These are phyloP conservation scores for Micromussa lordhowensis DNA, from an alignment of 92 coral and sea anemone species.

Conservation along the genomic window DNA sequence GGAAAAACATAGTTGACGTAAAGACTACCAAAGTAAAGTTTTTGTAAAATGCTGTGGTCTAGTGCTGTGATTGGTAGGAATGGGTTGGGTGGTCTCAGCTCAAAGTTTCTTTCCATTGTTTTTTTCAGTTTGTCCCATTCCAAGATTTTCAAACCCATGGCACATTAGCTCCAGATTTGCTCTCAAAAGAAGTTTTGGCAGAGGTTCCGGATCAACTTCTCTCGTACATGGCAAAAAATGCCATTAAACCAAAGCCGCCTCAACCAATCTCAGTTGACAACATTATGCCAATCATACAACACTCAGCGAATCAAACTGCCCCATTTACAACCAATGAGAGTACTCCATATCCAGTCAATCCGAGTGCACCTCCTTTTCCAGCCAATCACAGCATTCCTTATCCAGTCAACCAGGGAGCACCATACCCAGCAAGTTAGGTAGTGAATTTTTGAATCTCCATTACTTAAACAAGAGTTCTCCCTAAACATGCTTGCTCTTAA, in stretches of 20 bases:
- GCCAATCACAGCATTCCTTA: conserved; percentile 38
- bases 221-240: conserved; percentile 68
- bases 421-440: conserved; percentile 17
- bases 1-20: background rate
- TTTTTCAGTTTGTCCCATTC: conserved; percentile 95
- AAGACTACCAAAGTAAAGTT: background rate
- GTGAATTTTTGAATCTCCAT: background rate
- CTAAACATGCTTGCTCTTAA: no score
- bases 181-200: conserved; percentile 87
- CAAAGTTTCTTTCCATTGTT: background rate
- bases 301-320: conserved; percentile 51
- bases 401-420: conserved; percentile 39
- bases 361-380: conserved; percentile 46
- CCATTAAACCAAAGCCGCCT: conserved; percentile 69
- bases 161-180: conserved; percentile 71
- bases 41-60: background rate
- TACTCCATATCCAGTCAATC: conserved; percentile 47
- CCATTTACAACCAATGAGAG: conserved; percentile 47
- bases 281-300: conserved; percentile 63
- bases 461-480: background rate
- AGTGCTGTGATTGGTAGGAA: background rate
- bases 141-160: conserved; percentile 91
- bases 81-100: background rate
- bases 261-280: conserved; percentile 62
- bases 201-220: conserved; percentile 86